phyloP scores from a whole-genome alignment of 2,797 vertebrate species.

The Gallinago stenura region DNA sequence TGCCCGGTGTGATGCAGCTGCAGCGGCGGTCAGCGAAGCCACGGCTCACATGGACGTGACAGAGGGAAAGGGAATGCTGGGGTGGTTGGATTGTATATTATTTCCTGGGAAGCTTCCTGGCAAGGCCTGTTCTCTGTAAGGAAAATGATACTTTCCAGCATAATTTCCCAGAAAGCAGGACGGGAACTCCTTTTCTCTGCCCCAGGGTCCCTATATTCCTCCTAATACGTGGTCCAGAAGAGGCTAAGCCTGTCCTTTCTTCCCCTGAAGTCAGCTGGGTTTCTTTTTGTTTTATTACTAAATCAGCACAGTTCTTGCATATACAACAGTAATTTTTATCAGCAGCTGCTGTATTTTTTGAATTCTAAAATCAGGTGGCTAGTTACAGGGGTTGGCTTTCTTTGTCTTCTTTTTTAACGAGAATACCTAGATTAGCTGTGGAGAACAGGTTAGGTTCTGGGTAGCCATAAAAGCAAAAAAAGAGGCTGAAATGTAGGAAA shows the following conservation, averaged over 20 bases:
- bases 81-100: neutral
- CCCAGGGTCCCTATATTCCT: neutral
- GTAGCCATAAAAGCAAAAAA: neutral
- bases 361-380: neutral
- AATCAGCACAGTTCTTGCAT: neutral
- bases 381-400: neutral
- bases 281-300: neutral
- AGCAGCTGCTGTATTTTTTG: neutral
- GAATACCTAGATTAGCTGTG: neutral
- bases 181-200: neutral
- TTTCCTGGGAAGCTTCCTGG: neutral
- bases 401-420: neutral
- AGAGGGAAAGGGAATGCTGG: neutral
- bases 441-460: neutral
- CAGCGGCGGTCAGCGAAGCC: neutral
- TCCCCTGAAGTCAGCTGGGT: neutral
- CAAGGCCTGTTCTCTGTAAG: neutral
- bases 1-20: neutral
- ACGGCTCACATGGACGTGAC: accelerated
- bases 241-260: neutral
- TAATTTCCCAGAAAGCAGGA: neutral
- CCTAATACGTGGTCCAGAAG: neutral
- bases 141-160: neutral
- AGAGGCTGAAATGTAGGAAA: neutral
- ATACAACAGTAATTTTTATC: neutral